Evolutionary conservation across 2,888 invertebrate species (phyloP).

Genomic region (Euspilapteryx auroguttella): DNA sequence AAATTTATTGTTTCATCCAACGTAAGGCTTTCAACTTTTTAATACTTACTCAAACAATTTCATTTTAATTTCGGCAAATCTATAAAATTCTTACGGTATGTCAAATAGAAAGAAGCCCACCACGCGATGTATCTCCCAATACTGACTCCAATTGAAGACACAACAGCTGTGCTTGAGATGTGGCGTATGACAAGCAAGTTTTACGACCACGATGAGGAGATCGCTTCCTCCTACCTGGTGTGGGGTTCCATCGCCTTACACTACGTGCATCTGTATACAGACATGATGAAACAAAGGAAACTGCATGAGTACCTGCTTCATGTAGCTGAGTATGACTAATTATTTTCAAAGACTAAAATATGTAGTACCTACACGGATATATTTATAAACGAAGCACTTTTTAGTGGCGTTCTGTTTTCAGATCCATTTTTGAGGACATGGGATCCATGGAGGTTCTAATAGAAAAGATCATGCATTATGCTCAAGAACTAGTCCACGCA

Average conservation of each 20-base stretch:
- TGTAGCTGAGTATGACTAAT: slow-evolving; percentile 82
- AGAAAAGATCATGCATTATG: slow-evolving; percentile 81
- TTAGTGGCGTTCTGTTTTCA: no score
- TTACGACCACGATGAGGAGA: slow-evolving; percentile 69
- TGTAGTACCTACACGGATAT: no score
- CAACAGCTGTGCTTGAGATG: slow-evolving; percentile 70
- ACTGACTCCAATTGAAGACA: slow-evolving; percentile 62
- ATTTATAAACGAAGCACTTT: no score
- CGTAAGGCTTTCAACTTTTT: background rate
- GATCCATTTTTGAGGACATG: slow-evolving; percentile 88
- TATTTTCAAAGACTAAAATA: no score
- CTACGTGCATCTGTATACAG: slow-evolving; percentile 68
- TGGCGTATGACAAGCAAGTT: slow-evolving; percentile 62
- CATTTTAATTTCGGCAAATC: no score
- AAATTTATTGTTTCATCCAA: background rate
- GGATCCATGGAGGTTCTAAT: slow-evolving; percentile 81
- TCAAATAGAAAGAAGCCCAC: slow-evolving; percentile 27
- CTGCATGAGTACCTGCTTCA: slow-evolving; percentile 77
- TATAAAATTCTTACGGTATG: background rate
- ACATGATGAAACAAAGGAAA: slow-evolving; percentile 70
- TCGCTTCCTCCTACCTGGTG: slow-evolving; percentile 64
- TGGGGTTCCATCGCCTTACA: slow-evolving; percentile 74
- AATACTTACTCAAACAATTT: background rate
- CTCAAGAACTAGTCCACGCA: slow-evolving; percentile 78
- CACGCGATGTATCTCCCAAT: slow-evolving; percentile 66